Percentiles rank a stretch among this genome's conserved stretches.
phyloP scores from a whole-genome alignment of 2,113 vertebrate species.

The Microtus oregoni region DNA sequence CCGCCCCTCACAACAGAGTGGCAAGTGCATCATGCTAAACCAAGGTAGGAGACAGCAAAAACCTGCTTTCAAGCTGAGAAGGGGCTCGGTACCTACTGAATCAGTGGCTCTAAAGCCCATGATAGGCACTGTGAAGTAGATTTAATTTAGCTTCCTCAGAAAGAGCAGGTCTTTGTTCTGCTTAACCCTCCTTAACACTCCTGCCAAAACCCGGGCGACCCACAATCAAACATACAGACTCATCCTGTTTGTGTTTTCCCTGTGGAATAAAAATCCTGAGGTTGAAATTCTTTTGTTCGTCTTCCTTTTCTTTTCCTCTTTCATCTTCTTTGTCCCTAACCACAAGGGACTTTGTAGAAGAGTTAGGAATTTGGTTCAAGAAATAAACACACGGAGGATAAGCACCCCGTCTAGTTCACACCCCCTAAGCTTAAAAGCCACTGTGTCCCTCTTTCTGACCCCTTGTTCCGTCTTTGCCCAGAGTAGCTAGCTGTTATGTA shows the following conservation, averaged over 20 bases:
- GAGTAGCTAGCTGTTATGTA: background rate
- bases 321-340: conserved; percentile 64
- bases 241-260: conserved; percentile 70
- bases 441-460: conserved; percentile 41
- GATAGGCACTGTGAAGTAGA: background rate
- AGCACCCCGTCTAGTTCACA: conserved; percentile 28
- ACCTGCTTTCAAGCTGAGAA: background rate
- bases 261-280: conserved; percentile 46
- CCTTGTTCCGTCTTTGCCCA: conserved; percentile 8
- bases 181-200: conserved; percentile 8
- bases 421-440: conserved; percentile 51
- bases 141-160: background rate
- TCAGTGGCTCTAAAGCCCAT: background rate
- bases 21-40: background rate
- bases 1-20: background rate
- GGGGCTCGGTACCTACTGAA: background rate
- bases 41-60: background rate
- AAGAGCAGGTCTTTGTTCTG: background rate
- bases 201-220: background rate
- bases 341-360: conserved; percentile 51
- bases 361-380: conserved; percentile 60
- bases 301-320: conserved; percentile 69
- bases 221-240: conserved; percentile 59
- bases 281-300: conserved; percentile 63
- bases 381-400: conserved; percentile 63